Percentiles rank a stretch among this genome's conserved stretches.
These are phyloP conservation scores for Rutilus rutilus DNA, from an alignment of 2,113 vertebrate species.

Conservation along the genomic window DNA sequence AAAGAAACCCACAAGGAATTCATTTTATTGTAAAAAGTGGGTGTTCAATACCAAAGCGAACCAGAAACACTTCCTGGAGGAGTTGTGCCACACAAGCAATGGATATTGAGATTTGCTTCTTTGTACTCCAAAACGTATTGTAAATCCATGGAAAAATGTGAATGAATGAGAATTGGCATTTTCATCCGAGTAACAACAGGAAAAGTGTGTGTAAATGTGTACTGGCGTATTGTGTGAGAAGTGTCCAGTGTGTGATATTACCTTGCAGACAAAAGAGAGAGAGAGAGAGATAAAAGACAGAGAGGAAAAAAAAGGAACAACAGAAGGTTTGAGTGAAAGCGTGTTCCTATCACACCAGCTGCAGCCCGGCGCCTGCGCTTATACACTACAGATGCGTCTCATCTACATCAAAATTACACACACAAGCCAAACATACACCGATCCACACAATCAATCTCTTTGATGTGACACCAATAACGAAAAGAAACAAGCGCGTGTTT, in stretches of 20 bases:
- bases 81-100: background rate
- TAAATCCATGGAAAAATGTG: background rate
- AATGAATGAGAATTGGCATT: constrained; percentile 5
- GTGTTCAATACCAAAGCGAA: background rate
- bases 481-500: background rate
- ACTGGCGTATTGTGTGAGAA: constrained; percentile 1
- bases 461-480: constrained; percentile 31
- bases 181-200: constrained; percentile 64
- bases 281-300: constrained; percentile 44
- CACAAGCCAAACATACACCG: constrained; percentile 21
- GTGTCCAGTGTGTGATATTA: constrained; percentile 13
- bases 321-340: constrained; percentile 46
- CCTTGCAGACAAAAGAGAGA: constrained; percentile 16
- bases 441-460: constrained; percentile 34
- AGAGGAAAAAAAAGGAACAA: background rate
- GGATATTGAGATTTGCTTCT: background rate
- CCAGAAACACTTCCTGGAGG: background rate
- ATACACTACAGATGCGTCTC: constrained; percentile 28
- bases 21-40: background rate
- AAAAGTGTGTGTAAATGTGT: constrained; percentile 52
- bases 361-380: background rate
- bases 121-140: background rate
- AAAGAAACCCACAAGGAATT: background rate
- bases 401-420: constrained; percentile 49
- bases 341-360: constrained; percentile 37